Evolutionary conservation across 2,113 vertebrate species (phyloP).

Genomic region (Oreotrochilus melanogaster): DNA sequence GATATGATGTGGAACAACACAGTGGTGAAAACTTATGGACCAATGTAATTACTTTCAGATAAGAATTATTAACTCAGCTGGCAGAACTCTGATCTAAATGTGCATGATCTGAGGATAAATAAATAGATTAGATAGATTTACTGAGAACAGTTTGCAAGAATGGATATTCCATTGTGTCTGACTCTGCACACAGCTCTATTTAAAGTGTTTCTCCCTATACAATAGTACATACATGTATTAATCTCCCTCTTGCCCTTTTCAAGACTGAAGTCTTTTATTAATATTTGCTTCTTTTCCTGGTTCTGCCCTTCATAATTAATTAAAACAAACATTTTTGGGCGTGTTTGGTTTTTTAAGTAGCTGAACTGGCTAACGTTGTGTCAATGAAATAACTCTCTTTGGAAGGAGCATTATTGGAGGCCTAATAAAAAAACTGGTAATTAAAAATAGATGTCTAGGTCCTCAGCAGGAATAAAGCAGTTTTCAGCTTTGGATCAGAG

Average conservation of each 20-base stretch:
- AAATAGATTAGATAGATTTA: slow-evolving; percentile 68
- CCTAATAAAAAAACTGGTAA: background rate
- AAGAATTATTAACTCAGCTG: slow-evolving; percentile 67
- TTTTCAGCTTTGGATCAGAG: slow-evolving; percentile 11
- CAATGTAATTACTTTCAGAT: slow-evolving; percentile 50
- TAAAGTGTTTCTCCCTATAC: slow-evolving; percentile 10
- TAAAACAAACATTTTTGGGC: background rate
- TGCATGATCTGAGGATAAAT: slow-evolving; percentile 62
- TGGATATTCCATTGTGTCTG: slow-evolving; percentile 28
- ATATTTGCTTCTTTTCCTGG: slow-evolving; percentile 47
- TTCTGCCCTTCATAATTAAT: slow-evolving; percentile 51
- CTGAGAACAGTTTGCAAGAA: slow-evolving; percentile 42
- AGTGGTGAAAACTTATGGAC: slow-evolving; percentile 54
- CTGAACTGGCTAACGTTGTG: background rate
- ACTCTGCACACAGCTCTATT: slow-evolving; percentile 5
- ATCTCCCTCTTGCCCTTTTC: slow-evolving; percentile 14
- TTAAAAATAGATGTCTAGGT: slow-evolving; percentile 45
- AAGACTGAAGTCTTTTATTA: background rate
- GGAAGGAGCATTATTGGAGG: background rate
- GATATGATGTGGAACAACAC: slow-evolving; percentile 60
- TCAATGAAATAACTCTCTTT: slow-evolving; percentile 12
- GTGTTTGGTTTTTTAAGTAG: background rate
- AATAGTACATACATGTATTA: background rate
- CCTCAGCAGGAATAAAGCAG: background rate
- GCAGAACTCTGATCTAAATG: slow-evolving; percentile 58